phyloP scores from a whole-genome alignment of 2,797 vertebrate genomes.

The Microctenopoma lineatum region DNA sequence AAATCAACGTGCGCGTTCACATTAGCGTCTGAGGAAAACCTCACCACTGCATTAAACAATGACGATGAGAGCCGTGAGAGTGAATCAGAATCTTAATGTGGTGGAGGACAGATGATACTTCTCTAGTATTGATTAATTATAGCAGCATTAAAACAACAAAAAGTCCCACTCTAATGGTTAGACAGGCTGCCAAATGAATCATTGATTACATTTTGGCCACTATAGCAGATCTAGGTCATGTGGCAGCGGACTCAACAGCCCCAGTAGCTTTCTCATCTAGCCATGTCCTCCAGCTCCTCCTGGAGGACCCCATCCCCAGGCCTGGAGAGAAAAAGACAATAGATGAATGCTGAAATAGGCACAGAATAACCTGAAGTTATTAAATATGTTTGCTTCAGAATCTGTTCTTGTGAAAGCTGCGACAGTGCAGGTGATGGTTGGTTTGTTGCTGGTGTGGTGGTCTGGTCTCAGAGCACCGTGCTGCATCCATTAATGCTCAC shows the following conservation, averaged over 20 bases:
- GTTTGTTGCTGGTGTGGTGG: not conserved
- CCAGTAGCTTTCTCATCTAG: not conserved
- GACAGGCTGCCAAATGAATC: not conserved
- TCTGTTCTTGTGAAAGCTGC: too few relatives aligned
- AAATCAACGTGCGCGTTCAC: too few relatives aligned
- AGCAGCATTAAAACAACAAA: not conserved
- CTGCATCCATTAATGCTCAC: not conserved
- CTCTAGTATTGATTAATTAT: not conserved
- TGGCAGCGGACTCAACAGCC: constrained; percentile 2
- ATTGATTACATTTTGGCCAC: not conserved
- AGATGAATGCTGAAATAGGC: too few relatives aligned
- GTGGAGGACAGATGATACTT: too few relatives aligned
- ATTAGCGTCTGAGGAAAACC: too few relatives aligned
- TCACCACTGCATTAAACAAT: too few relatives aligned
- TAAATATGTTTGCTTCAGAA: too few relatives aligned
- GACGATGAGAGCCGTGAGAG: too few relatives aligned
- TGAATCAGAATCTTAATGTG: too few relatives aligned
- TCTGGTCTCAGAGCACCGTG: constrained; percentile 5
- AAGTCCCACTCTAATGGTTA: not conserved
- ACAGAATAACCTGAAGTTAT: too few relatives aligned
- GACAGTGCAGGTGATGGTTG: not conserved
- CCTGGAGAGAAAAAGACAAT: too few relatives aligned
- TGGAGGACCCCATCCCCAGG: too few relatives aligned
- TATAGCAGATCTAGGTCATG: constrained; percentile 5
- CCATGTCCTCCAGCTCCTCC: not conserved